Evolutionary conservation across 2,113 vertebrate genomes (phyloP).

Genomic region (Phainopepla nitens): DNA sequence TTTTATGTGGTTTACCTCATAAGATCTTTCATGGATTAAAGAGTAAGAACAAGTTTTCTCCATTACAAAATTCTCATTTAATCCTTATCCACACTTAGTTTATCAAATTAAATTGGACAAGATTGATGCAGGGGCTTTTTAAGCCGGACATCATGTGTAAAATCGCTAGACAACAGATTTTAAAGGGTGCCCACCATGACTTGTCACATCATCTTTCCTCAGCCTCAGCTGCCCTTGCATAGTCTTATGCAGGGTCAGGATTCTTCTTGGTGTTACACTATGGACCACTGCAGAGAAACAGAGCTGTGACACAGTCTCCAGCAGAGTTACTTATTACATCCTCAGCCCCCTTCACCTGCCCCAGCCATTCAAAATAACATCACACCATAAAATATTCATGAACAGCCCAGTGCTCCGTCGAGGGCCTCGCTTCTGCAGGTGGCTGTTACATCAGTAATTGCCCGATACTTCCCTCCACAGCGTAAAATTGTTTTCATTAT

Average conservation of each 20-base stretch:
- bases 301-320: conserved; percentile 94
- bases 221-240: conserved; percentile 78
- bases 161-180: conserved; percentile 98
- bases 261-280: conserved; percentile 89
- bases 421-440: conserved; percentile 95
- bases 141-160: conserved; percentile 92
- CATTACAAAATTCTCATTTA: conserved; percentile 94
- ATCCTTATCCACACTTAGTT: conserved; percentile 97
- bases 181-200: conserved; percentile 87
- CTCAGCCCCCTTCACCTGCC: conserved; percentile 89
- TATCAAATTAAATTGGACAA: conserved; percentile 98
- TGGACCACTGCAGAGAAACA: conserved; percentile 92
- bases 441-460: conserved; percentile 99
- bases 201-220: conserved; percentile 91
- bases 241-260: conserved; percentile 86
- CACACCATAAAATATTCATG: conserved; percentile 99
- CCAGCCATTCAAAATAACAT: conserved; percentile 96
- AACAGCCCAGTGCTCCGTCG: conserved; percentile 75
- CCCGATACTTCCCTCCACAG: conserved; percentile 94
- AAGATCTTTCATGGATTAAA: conserved; percentile 76
- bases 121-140: conserved; percentile 89
- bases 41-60: conserved; percentile 77
- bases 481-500: conserved; percentile 99
- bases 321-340: conserved; percentile 96
- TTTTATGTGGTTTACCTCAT: conserved; percentile 61